phyloP scores from a whole-genome alignment of 2,888 invertebrate genomes.

The Acronicta psi region DNA sequence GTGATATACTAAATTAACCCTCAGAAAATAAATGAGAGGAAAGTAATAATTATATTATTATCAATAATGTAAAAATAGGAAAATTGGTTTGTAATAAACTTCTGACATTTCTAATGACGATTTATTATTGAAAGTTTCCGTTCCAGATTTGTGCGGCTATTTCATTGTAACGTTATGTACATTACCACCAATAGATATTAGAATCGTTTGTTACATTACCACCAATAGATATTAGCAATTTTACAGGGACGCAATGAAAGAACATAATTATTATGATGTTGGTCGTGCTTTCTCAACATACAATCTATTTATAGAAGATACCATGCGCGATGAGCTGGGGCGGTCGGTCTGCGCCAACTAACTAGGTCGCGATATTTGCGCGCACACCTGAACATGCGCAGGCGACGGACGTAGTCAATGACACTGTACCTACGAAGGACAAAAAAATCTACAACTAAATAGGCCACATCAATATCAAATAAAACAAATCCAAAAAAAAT shows the following conservation, averaged over 20 bases:
- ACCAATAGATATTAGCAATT: not conserved
- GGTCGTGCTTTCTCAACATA: conserved; percentile 76
- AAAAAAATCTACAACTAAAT: conserved; percentile 52
- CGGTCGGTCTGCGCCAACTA: conserved; percentile 66
- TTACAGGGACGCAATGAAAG: conserved; percentile 36
- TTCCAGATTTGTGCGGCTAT: not conserved
- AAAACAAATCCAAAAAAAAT: conserved; percentile 45
- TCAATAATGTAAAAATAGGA: not conserved
- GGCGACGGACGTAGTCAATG: conserved; percentile 64
- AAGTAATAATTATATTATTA: too few relatives aligned
- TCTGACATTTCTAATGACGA: not conserved
- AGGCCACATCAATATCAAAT: conserved; percentile 58
- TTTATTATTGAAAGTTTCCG: too few relatives aligned
- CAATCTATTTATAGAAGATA: conserved; percentile 78
- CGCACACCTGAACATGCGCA: conserved; percentile 66
- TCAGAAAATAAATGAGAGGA: too few relatives aligned
- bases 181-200: not conserved
- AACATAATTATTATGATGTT: conserved; percentile 48
- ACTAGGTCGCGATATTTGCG: conserved; percentile 83
- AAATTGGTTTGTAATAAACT: not conserved
- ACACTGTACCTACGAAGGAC: conserved; percentile 67
- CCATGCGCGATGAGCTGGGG: conserved; percentile 70
- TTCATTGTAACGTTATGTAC: not conserved
- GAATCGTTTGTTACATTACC: not conserved
- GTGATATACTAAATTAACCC: too few relatives aligned